Base-by-base conservation (phyloP, 2,888 invertebrate genomes). In the Hypercompe scribonia region DNA sequence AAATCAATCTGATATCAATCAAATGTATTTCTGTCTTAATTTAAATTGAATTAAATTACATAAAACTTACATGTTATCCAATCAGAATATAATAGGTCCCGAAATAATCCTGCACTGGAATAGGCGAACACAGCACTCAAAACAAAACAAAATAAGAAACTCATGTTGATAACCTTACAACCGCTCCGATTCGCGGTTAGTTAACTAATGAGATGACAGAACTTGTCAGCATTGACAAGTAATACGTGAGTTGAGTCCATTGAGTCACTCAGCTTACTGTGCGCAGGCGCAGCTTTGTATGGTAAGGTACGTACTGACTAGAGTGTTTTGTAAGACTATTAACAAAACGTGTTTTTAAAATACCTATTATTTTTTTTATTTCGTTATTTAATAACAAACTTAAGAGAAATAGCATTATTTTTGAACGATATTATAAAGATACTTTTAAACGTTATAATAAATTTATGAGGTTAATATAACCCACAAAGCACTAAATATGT, bases 61-160 rank as follows among this genome's bases (percentile, higher is more conserved):
- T n/a, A 13, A 39, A 39, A 94, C 95, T 94, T 80, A 95, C 95
- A 95, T 73, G 89, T 89, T n/a, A 95, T 92, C 86, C 89, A 92
- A 84, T 90, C 89, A 0, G 94, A 94, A 76, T 94, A 94, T 39
- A 95, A 78, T 24, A 93, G 66, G 0, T 90, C 86, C 54, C 82
- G 87, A 74, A 94, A 93, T 0, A 92, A 88, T n/a, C 93, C 93
- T 81, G 68, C 88, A 76, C 34, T 82, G 80, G 70, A 82, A 78
- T 63, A 86, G 65, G 76, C 81, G 68, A 73, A 74, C 79, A 89
- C 84, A 61, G 75, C 80, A 81, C 79, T 81, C 79, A 86, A 71
- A 80, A 82, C 73, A 88, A 75, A 72, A 88, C 76, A 80, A 73
- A 84, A 78, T 74, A 81, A 78, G 68, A 82, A 78, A 71, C 79